These are phyloP conservation scores for Scaptomyza polygonia DNA, from an alignment of 2,888 invertebrate genomes.

Conservation along the genomic window DNA sequence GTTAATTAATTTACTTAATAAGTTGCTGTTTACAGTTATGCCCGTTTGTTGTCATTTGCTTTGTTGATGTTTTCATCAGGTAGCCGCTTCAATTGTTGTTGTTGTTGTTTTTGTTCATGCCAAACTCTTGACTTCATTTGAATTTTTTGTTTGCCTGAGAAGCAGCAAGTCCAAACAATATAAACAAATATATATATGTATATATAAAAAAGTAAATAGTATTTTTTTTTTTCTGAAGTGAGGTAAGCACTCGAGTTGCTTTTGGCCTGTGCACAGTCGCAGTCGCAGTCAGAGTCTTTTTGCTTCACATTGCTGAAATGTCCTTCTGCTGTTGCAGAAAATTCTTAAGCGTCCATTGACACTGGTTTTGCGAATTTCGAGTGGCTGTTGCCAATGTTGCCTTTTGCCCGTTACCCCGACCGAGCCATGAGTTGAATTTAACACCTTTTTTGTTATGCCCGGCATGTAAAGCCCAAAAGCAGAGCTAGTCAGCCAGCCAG, in stretches of 20 bases:
- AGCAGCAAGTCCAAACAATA: constrained; percentile 30
- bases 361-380: constrained; percentile 54
- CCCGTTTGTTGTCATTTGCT: constrained; percentile 42
- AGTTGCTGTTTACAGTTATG: constrained; percentile 57
- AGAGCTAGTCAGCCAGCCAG: constrained; percentile 47
- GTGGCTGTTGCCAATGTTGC: constrained; percentile 35
- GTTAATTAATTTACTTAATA: constrained; percentile 73
- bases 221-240: constrained; percentile 45
- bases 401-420: constrained; percentile 19
- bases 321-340: constrained; percentile 73
- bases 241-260: constrained; percentile 69
- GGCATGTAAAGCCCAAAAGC: constrained; percentile 80
- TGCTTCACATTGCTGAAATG: constrained; percentile 63
- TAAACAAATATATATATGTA: constrained; percentile 35
- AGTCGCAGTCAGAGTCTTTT: neutral
- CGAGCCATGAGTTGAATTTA: constrained; percentile 73
- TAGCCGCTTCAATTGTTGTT: constrained; percentile 29
- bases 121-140: constrained; percentile 64
- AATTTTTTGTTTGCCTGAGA: constrained; percentile 36
- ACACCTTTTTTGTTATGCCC: constrained; percentile 78
- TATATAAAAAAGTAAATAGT: neutral
- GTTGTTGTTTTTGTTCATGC: constrained; percentile 17
- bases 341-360: constrained; percentile 79
- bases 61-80: constrained; percentile 53
- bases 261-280: constrained; percentile 30